Evolutionary conservation across 1,140 invertebrate genomes (phyloP).

Genomic region (Cherax destructor): DNA sequence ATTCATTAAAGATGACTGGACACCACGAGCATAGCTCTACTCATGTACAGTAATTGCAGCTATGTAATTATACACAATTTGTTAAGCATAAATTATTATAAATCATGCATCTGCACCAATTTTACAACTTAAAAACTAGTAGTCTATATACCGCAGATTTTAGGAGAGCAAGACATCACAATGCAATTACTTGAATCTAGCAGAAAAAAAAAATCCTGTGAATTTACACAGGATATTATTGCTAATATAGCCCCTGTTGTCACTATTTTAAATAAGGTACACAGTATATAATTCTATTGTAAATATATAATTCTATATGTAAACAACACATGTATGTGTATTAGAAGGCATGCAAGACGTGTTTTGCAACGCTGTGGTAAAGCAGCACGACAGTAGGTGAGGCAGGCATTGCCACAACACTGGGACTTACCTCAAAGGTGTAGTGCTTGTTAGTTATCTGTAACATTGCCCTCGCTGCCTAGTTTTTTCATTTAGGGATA

Average conservation of each 20-base stretch:
- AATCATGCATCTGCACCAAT: slow-evolving; percentile 15
- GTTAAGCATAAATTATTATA: neutral
- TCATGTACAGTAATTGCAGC: too few species aligned
- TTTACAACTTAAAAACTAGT: neutral
- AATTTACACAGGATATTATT: neutral
- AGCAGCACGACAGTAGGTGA: slow-evolving; percentile 56
- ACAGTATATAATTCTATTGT: neutral
- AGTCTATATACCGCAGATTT: neutral
- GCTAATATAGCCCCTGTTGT: neutral
- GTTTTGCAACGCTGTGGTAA: slow-evolving; percentile 52
- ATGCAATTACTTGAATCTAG: neutral
- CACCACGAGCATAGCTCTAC: too few species aligned
- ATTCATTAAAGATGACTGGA: too few species aligned
- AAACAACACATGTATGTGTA: slow-evolving; percentile 28
- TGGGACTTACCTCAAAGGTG: slow-evolving; percentile 61
- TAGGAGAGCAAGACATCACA: neutral
- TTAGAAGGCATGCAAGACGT: slow-evolving; percentile 54
- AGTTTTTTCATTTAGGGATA: slow-evolving; percentile 8
- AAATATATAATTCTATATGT: neutral
- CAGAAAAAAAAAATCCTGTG: neutral
- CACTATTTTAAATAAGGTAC: neutral
- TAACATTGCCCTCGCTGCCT: slow-evolving; percentile 43
- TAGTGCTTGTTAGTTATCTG: slow-evolving; percentile 44
- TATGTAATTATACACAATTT: neutral
- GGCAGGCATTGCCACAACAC: slow-evolving; percentile 69